Evolutionary conservation across 2,113 vertebrate species (phyloP).

Genomic region (Steatornis caripensis): DNA sequence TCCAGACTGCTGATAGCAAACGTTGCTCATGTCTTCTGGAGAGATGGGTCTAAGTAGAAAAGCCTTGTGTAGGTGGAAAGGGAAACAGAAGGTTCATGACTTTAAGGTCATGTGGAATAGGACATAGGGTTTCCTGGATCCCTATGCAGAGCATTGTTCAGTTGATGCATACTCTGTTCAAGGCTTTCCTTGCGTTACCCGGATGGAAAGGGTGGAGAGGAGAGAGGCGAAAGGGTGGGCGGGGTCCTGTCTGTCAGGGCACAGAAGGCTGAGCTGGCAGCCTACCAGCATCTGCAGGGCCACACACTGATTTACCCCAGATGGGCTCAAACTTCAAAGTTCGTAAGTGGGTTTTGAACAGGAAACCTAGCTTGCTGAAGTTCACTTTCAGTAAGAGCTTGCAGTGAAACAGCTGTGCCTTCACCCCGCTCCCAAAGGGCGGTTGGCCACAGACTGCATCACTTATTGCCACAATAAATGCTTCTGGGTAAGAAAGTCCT

Average conservation of each 20-base stretch:
- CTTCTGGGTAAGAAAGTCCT: neutral
- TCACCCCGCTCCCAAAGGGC: neutral
- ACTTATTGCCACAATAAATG: neutral
- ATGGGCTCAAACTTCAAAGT: neutral
- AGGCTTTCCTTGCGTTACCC: neutral
- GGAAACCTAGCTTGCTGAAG: neutral
- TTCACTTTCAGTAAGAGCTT: neutral
- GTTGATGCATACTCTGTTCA: neutral
- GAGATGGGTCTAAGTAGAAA: neutral
- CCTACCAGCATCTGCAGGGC: neutral
- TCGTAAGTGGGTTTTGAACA: neutral
- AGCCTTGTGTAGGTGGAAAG: neutral
- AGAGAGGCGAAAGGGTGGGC: neutral
- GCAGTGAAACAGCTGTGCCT: neutral
- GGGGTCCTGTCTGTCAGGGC: neutral
- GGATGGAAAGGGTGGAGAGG: slow-evolving; percentile 20
- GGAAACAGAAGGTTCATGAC: slow-evolving; percentile 34
- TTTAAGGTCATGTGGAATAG: neutral
- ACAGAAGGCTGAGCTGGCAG: neutral
- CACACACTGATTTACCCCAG: neutral
- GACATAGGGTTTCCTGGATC: slow-evolving; percentile 15
- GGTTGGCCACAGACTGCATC: neutral
- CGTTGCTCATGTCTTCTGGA: neutral
- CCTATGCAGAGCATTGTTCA: neutral
- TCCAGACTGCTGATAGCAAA: neutral